Base-by-base conservation (phyloP, 2,888 invertebrate species). In the Alcis repandata region DNA sequence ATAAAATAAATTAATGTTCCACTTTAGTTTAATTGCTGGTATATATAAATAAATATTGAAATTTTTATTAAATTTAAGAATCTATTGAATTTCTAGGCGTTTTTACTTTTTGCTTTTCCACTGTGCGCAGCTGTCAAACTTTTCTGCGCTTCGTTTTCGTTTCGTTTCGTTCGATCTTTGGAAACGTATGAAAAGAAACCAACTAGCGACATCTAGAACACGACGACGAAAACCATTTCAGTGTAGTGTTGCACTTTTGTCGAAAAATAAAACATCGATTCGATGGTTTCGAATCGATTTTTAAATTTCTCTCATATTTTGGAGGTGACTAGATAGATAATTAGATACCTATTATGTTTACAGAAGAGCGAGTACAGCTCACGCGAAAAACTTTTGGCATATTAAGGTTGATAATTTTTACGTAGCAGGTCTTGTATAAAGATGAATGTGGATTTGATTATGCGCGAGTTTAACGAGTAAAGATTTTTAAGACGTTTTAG, bases 51-150 rank as follows among this genome's bases (percentile, higher is more conserved):
- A 27, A 40, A 40, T 27, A 2, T 0, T 8, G 10, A n/a, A 27
- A 53, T 1, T 45, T 43, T 17, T 13, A 6, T 43, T 41, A 17
- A 17, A 56, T 33, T 56, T 20, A 15, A 33, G 40, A 19, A 19
- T 43, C 33, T 56, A 11, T 10, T 57, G 33, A 36, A 43, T 70
- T 71, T 73, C 63, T 72, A 84, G 83, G 83, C 83, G 85, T 84
- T 80, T 77, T 72, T 68, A 74, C 67, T 48, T 58, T 51, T 41
- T 51, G 40, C 48, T 48, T 68, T 32, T 41, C 41, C 27, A 54
- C 64, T 74, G 71, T 79, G 82, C 84, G 85, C 81, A 86, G 81
- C 85, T 86, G 86, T 85, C 87, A 87, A 79, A 67, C 74, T 77
- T 79, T 82, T 79, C 76, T 80, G 78, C 77, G 77, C 74, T 74